These are phyloP conservation scores for Amphipoea lucens DNA, from an alignment of 2,888 invertebrate species.

Conservation along the genomic window DNA sequence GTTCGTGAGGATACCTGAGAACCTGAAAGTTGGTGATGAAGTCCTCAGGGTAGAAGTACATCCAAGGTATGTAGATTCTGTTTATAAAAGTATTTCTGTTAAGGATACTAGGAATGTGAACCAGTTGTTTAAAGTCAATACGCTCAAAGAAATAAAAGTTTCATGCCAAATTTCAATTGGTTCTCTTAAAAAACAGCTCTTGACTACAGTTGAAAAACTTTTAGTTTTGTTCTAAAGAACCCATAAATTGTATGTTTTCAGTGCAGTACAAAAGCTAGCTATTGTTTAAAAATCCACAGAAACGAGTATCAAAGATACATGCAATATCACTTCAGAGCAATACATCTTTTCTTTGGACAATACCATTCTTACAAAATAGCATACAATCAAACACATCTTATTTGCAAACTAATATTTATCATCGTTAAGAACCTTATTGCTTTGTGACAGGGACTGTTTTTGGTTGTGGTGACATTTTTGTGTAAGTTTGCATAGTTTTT, in stretches of 20 bases:
- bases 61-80: conserved; percentile 90
- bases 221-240: neutral
- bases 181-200: no score
- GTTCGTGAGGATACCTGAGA: conserved; percentile 96
- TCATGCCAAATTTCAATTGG: no score
- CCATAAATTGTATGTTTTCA: neutral
- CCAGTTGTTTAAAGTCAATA: neutral
- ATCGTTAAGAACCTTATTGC: neutral
- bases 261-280: neutral
- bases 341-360: conserved; percentile 41
- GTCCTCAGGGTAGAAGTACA: conserved; percentile 95
- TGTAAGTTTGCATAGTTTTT: neutral
- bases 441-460: conserved; percentile 2
- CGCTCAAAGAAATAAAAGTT: neutral
- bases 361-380: conserved; percentile 31
- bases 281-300: conserved; percentile 22
- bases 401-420: conserved; percentile 14
- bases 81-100: neutral
- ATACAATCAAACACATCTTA: conserved; percentile 26
- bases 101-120: neutral
- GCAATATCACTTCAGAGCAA: conserved; percentile 9
- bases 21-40: conserved; percentile 94
- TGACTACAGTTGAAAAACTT: no score
- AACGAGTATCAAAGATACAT: conserved; percentile 9
- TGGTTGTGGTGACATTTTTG: neutral